phyloP scores from a whole-genome alignment of 2,113 vertebrate genomes.

The Euleptes europaea region DNA sequence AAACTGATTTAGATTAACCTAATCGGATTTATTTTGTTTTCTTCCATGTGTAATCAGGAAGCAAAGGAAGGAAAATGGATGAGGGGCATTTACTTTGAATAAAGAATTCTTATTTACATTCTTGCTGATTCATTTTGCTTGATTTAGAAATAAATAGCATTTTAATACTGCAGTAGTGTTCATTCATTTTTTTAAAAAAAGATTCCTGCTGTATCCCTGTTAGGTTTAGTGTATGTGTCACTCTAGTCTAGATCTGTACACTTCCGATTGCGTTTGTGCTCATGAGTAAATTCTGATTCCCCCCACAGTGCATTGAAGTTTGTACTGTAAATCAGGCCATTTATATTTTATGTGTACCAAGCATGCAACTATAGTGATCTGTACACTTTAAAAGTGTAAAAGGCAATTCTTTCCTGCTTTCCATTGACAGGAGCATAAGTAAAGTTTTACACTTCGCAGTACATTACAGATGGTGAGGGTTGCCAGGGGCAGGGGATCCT shows the following conservation, averaged over 20 bases:
- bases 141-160: background rate
- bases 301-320: too few relatives aligned
- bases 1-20: constrained; percentile 33
- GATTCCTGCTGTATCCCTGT: background rate
- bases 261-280: background rate
- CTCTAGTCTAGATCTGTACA: background rate
- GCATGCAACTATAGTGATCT: too few relatives aligned
- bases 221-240: background rate
- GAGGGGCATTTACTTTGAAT: background rate
- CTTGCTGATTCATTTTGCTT: constrained; percentile 3
- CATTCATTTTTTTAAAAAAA: background rate
- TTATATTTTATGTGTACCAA: too few relatives aligned
- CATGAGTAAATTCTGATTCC: too few relatives aligned
- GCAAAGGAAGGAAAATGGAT: constrained; percentile 30
- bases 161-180: background rate
- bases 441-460: too few relatives aligned
- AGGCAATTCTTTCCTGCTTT: too few relatives aligned
- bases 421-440: too few relatives aligned
- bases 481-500: too few relatives aligned
- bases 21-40: constrained; percentile 50
- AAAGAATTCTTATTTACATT: background rate
- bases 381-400: too few relatives aligned
- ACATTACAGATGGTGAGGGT: too few relatives aligned
- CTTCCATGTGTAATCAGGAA: constrained; percentile 9
- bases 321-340: too few relatives aligned